Evolutionary conservation across 2,888 invertebrate species (phyloP).

Genomic region (Drosophila stalkeri): DNA sequence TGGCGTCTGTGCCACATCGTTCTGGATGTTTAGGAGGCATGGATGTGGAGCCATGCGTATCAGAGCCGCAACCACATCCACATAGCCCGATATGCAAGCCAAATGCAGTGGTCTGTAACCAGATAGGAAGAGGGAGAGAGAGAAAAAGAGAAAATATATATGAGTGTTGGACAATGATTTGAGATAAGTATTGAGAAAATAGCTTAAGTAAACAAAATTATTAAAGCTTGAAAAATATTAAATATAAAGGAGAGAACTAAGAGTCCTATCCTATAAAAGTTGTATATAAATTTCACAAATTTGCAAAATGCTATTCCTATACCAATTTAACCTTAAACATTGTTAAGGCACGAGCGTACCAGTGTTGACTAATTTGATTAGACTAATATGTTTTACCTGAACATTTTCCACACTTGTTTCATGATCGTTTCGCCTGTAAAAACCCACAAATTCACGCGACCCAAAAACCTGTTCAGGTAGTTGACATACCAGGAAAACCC

Average conservation of each 20-base stretch:
- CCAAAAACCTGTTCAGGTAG: constrained; percentile 70
- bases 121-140: constrained; percentile 21
- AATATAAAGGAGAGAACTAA: background rate
- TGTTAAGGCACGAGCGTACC: background rate
- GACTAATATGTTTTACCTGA: constrained; percentile 52
- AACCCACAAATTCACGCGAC: constrained; percentile 59
- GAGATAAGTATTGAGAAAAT: background rate
- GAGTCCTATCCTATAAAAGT: background rate
- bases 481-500: constrained; percentile 74
- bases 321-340: background rate
- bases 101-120: constrained; percentile 92
- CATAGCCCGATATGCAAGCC: constrained; percentile 91
- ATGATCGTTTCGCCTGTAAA: constrained; percentile 11
- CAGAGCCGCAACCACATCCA: constrained; percentile 90
- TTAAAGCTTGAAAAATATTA: background rate
- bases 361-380: constrained; percentile 22
- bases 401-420: constrained; percentile 47
- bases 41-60: constrained; percentile 92
- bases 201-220: background rate
- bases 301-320: background rate
- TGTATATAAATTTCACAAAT: background rate
- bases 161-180: background rate
- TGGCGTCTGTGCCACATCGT: constrained; percentile 92
- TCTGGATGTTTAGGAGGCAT: constrained; percentile 91
- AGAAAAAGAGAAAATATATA: constrained; percentile 6